phyloP scores from a whole-genome alignment of 1,140 invertebrate species.

The Lutraria rhynchaena region DNA sequence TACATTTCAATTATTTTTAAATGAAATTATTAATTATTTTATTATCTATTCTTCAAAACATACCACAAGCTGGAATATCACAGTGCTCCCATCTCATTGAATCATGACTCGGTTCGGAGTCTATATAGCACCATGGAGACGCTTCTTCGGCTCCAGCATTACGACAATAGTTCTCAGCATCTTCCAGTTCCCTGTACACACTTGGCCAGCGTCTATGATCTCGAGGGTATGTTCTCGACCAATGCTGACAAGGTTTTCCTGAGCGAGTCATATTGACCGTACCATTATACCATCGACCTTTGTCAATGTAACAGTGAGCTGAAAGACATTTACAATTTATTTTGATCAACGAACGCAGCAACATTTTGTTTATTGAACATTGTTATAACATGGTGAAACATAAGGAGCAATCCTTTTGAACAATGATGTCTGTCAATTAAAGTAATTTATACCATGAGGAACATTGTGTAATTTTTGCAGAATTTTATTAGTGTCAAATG shows the following conservation, averaged over 20 bases:
- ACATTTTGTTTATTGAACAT: too few relatives aligned
- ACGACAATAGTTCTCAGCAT: constrained; percentile 96
- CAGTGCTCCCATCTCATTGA: constrained; percentile 93
- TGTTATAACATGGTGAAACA: too few relatives aligned
- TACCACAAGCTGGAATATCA: constrained; percentile 76
- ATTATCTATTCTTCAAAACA: too few relatives aligned
- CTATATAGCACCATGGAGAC: constrained; percentile 97
- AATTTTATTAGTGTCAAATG: too few relatives aligned
- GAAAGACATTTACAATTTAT: too few relatives aligned
- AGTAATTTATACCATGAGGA: too few relatives aligned
- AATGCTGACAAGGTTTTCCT: constrained; percentile 93
- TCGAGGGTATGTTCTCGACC: constrained; percentile 93
- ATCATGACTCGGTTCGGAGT: constrained; percentile 86
- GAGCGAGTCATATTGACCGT: constrained; percentile 92
- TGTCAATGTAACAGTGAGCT: constrained; percentile 89
- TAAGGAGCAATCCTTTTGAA: too few relatives aligned
- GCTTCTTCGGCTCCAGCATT: constrained; percentile 97
- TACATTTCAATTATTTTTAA: too few relatives aligned
- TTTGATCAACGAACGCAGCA: not conserved
- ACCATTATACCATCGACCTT: constrained; percentile 95
- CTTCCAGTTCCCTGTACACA: constrained; percentile 94
- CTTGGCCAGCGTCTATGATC: constrained; percentile 90
- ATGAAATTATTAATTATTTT: too few relatives aligned
- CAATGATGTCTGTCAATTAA: too few relatives aligned
- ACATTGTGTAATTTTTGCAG: too few relatives aligned